A percentile compares a stretch with the other conserved stretches of the same genome.
These are phyloP conservation scores for Mycetomoellerius zeteki DNA, from an alignment of 1,140 invertebrate species.

Conservation along the genomic window DNA sequence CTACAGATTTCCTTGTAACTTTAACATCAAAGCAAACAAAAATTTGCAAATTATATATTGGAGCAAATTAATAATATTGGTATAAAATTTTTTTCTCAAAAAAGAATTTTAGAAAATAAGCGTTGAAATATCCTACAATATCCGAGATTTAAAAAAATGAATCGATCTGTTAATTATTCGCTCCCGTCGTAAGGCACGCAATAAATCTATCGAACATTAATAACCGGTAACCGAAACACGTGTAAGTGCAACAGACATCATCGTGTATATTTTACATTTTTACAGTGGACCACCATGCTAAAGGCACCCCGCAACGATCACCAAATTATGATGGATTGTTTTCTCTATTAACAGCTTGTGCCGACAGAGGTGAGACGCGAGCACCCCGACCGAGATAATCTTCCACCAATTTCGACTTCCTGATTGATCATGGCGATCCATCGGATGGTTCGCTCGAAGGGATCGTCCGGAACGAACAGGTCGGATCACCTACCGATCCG, in stretches of 20 bases:
- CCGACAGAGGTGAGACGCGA: conserved; percentile 74
- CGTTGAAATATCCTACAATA: background rate
- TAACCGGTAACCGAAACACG: conserved; percentile 34
- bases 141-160: background rate
- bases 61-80: too few relatives aligned
- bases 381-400: conserved; percentile 75
- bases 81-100: background rate
- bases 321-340: conserved; percentile 79
- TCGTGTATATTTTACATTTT: conserved; percentile 66
- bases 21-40: background rate
- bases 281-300: conserved; percentile 46
- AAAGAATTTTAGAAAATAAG: background rate
- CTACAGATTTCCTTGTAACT: background rate
- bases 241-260: conserved; percentile 48
- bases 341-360: conserved; percentile 72
- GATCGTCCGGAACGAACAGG: conserved; percentile 26
- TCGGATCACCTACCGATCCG: background rate
- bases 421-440: conserved; percentile 74
- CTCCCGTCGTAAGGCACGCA: background rate
- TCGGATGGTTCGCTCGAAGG: conserved; percentile 38
- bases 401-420: conserved; percentile 73
- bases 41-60: background rate
- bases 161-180: conserved; percentile 21
- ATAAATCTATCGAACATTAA: conserved; percentile 34
- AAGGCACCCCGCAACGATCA: conserved; percentile 68